Evolutionary conservation across 2,113 vertebrate species (phyloP).

Genomic region (Osmerus eperlanus): DNA sequence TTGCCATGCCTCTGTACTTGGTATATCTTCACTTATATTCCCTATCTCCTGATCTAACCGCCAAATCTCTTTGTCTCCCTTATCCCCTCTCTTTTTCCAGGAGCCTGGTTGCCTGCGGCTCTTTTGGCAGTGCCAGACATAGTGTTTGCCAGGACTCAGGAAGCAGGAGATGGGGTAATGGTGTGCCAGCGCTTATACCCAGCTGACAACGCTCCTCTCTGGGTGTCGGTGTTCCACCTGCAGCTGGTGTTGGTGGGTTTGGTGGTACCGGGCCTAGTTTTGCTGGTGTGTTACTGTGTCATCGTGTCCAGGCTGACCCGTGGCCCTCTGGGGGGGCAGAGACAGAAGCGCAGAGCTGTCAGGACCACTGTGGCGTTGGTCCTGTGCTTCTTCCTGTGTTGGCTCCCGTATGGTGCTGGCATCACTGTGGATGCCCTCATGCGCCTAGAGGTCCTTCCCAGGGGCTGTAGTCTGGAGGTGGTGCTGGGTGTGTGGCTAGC

Average conservation of each 20-base stretch:
- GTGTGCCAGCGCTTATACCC: constrained; percentile 88
- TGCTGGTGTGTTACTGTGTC: constrained; percentile 92
- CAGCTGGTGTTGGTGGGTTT: constrained; percentile 93
- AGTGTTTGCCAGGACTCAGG: constrained; percentile 79
- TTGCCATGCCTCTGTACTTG: not conserved
- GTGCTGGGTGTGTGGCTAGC: constrained; percentile 83
- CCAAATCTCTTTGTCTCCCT: not conserved
- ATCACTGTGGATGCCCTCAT: constrained; percentile 88
- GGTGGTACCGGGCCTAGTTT: constrained; percentile 88
- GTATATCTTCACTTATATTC: not conserved
- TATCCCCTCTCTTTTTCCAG: constrained; percentile 25
- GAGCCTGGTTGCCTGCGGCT: constrained; percentile 76
- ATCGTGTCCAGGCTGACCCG: constrained; percentile 89
- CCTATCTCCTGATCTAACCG: not conserved
- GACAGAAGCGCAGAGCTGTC: constrained; percentile 92
- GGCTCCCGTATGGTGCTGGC: constrained; percentile 89
- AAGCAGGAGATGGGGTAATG: constrained; percentile 65
- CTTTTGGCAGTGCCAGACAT: constrained; percentile 90
- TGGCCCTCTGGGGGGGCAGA: constrained; percentile 89
- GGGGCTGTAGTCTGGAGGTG: constrained; percentile 79
- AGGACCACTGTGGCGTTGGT: constrained; percentile 93
- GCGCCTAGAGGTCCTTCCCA: constrained; percentile 79
- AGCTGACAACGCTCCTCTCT: constrained; percentile 55
- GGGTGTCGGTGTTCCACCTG: constrained; percentile 86
- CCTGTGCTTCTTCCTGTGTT: constrained; percentile 93